Evolutionary conservation across 2,888 invertebrate genomes (phyloP).

Genomic region (Calameuta idolon): DNA sequence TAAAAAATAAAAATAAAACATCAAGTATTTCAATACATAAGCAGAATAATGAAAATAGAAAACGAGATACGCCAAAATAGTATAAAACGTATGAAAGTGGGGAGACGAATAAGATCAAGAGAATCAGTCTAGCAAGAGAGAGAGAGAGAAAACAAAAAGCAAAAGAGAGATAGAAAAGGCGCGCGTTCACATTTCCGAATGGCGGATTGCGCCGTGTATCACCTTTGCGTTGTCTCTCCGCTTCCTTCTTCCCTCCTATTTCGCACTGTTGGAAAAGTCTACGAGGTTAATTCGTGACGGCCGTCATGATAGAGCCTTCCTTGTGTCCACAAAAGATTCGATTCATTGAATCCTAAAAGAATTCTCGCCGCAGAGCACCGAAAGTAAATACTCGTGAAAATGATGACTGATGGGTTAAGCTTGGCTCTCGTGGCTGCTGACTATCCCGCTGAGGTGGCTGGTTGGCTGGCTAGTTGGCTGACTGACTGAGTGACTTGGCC

Average conservation of each 20-base stretch:
- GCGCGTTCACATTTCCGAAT: slow-evolving; percentile 7
- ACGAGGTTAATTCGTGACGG: slow-evolving; percentile 33
- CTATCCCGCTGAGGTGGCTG: not conserved
- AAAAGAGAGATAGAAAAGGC: slow-evolving; percentile 3
- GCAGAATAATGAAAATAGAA: not conserved
- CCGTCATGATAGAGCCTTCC: slow-evolving; percentile 32
- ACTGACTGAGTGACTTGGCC: not conserved
- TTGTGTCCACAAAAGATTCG: not conserved
- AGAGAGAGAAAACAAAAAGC: not conserved
- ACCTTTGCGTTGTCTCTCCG: not conserved
- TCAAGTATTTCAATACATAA: not conserved
- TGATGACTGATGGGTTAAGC: not conserved
- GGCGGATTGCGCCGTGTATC: not conserved
- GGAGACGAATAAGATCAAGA: not conserved
- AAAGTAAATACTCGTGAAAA: not conserved
- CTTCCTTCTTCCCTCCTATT: not conserved
- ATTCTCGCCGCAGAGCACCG: not conserved
- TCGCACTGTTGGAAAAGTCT: slow-evolving; percentile 19
- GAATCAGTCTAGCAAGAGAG: not conserved
- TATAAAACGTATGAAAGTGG: not conserved
- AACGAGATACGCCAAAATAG: not conserved
- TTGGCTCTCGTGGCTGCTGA: not conserved
- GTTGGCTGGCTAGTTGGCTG: not conserved
- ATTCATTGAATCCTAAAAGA: not conserved
- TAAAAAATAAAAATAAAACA: not conserved